Evolutionary conservation across 2,797 vertebrate species (phyloP).

Genomic region (Rhinatrema bivittatum): DNA sequence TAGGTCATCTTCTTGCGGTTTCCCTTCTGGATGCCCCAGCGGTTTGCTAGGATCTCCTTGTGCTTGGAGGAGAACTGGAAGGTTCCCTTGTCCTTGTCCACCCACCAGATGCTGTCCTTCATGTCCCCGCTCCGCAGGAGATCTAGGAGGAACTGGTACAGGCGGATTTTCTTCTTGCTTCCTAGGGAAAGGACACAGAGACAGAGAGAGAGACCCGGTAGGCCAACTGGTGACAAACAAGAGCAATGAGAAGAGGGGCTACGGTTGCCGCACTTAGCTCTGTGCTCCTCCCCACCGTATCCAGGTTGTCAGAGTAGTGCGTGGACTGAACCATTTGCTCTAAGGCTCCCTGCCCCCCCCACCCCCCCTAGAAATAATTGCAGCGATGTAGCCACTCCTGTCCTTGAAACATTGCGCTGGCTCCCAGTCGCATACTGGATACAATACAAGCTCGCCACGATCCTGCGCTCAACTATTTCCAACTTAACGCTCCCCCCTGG

Average conservation of each 20-base stretch:
- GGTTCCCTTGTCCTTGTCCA: slow-evolving; percentile 94
- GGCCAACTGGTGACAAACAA: background rate
- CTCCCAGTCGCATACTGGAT: no score
- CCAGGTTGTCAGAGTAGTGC: no score
- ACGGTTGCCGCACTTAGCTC: background rate
- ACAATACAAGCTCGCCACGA: no score
- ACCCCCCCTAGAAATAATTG: no score
- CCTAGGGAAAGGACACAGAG: slow-evolving; percentile 58
- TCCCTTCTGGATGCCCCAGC: slow-evolving; percentile 96
- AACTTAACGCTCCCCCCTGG: no score
- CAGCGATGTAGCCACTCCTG: no score
- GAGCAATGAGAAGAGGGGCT: background rate
- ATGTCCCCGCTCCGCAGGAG: slow-evolving; percentile 91
- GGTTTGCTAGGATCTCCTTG: slow-evolving; percentile 89
- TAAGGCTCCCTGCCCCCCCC: no score
- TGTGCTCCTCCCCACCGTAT: no score
- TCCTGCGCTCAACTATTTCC: no score
- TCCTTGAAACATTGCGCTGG: no score
- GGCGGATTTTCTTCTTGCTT: slow-evolving; percentile 95
- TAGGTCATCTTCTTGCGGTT: slow-evolving; percentile 99
- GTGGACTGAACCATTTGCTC: no score
- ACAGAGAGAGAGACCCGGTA: slow-evolving; percentile 7
- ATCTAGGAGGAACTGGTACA: slow-evolving; percentile 96
- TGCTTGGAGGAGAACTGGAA: slow-evolving; percentile 99
- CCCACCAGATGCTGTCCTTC: slow-evolving; percentile 99